These are phyloP conservation scores for Philotrypesis tridentata DNA, from an alignment of 1,140 invertebrate species.

Conservation along the genomic window DNA sequence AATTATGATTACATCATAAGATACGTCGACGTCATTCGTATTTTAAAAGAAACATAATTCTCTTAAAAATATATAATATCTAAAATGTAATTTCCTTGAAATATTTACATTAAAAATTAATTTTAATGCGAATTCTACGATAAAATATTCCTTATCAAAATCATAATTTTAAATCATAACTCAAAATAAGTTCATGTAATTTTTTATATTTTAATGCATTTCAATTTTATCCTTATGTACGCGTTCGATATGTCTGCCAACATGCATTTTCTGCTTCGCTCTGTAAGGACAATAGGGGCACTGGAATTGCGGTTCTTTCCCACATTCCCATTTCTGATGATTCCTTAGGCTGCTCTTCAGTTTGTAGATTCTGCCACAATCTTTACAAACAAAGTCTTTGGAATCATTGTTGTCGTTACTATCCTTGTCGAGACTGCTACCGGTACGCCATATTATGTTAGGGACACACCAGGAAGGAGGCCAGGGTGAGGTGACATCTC, in stretches of 20 bases:
- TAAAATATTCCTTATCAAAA: not conserved
- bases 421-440: not conserved
- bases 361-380: constrained; percentile 25
- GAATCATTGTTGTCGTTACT: not conserved
- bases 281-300: constrained; percentile 18
- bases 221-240: constrained; percentile 21
- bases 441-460: not conserved
- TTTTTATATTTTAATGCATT: not conserved
- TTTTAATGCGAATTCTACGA: too few species aligned
- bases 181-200: too few species aligned
- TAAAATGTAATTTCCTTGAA: not conserved
- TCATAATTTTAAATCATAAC: not conserved
- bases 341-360: constrained; percentile 11
- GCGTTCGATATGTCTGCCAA: constrained; percentile 3
- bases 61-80: not conserved
- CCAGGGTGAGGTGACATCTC: not conserved
- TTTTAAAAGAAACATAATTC: not conserved
- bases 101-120: too few species aligned
- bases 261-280: constrained; percentile 33
- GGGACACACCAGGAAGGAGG: constrained; percentile 5
- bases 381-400: not conserved
- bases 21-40: too few species aligned
- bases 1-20: not conserved
- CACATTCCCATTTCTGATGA: constrained; percentile 34
- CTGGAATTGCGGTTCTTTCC: constrained; percentile 29